Conservation (phyloP, 2,113 vertebrate genomes). For the Gymnobelideus leadbeateri region DNA sequence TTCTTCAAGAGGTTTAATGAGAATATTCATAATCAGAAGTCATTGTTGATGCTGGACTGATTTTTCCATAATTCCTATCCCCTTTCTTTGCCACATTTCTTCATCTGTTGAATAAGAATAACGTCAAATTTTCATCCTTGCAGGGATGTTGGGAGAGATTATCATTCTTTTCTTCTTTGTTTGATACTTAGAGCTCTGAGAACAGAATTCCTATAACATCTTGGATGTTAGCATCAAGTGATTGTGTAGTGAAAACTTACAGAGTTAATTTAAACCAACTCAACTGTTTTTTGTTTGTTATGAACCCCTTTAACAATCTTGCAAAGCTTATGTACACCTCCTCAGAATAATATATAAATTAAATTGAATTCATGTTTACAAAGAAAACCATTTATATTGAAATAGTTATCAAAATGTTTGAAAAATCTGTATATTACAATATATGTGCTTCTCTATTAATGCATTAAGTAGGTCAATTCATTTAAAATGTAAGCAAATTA, state of each 20-base stretch:
- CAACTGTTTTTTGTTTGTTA: constrained; percentile 9
- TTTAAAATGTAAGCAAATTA: background rate
- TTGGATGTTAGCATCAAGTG: constrained; percentile 53
- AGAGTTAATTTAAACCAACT: constrained; percentile 72
- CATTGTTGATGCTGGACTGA: background rate
- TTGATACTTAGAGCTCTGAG: background rate
- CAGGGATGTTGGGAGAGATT: background rate
- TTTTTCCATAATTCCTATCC: background rate
- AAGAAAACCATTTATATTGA: background rate
- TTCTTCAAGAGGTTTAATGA: background rate
- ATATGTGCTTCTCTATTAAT: background rate
- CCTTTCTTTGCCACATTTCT: constrained; percentile 22
- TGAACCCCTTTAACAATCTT: background rate
- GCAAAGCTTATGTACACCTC: background rate
- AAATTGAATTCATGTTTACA: background rate
- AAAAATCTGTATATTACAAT: background rate
- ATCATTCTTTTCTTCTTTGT: background rate
- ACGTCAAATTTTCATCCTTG: background rate
- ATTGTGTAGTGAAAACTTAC: constrained; percentile 63
- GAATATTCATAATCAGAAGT: background rate
- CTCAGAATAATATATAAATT: background rate
- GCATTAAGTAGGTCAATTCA: background rate
- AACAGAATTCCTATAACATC: constrained; percentile 22
- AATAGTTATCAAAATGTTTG: background rate
- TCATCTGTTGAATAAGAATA: background rate